These are phyloP conservation scores for Psettodes erumei DNA, from an alignment of 2,113 vertebrate species.

Conservation along the genomic window DNA sequence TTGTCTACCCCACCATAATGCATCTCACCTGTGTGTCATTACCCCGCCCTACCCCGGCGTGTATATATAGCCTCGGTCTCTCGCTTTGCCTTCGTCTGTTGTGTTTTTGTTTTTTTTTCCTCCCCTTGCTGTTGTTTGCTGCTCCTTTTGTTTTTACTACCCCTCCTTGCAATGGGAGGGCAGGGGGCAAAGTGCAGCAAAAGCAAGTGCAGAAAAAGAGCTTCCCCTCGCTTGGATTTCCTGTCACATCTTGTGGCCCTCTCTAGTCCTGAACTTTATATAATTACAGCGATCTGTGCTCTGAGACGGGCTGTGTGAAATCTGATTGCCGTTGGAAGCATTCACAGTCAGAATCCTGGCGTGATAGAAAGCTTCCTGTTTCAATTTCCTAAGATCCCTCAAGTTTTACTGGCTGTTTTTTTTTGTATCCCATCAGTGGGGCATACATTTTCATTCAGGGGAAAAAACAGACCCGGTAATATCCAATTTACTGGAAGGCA, in stretches of 20 bases:
- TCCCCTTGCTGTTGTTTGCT: too few species aligned
- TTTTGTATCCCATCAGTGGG: conserved; percentile 77
- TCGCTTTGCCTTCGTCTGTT: too few species aligned
- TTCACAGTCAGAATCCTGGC: conserved; percentile 73
- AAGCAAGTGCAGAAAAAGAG: conserved; percentile 72
- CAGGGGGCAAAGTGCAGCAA: conserved; percentile 28
- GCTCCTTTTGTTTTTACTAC: too few species aligned
- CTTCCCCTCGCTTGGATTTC: conserved; percentile 70
- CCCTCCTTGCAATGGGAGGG: too few species aligned
- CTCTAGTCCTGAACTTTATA: conserved; percentile 79
- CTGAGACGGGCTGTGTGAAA: conserved; percentile 77
- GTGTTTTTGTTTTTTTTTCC: too few species aligned
- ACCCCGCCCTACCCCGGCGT: too few species aligned
- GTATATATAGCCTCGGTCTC: too few species aligned
- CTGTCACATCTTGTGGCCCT: conserved; percentile 70
- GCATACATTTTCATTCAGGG: conserved; percentile 82
- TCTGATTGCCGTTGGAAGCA: conserved; percentile 81
- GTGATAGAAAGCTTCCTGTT: conserved; percentile 80
- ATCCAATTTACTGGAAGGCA: conserved; percentile 85
- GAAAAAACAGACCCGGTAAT: conserved; percentile 84
- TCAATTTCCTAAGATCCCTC: conserved; percentile 80
- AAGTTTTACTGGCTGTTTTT: conserved; percentile 74
- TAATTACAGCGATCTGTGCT: conserved; percentile 82
- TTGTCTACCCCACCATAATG: too few species aligned
- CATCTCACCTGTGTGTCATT: too few species aligned